Conservation (phyloP, 1,140 invertebrate genomes). For the Drosophila kohkoa region DNA sequence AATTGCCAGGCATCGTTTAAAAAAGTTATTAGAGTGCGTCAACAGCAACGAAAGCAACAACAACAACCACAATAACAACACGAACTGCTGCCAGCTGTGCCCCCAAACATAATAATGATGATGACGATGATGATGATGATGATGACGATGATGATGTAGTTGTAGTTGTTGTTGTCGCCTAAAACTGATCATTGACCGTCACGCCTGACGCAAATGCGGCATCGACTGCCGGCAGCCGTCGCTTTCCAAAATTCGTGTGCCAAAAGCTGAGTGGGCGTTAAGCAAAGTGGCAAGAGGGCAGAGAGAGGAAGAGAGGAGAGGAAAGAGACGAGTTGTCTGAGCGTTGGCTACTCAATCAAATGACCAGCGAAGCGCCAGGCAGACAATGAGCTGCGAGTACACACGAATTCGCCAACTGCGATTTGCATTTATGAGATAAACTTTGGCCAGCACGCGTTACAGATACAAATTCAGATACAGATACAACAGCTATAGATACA, state of each 20-base stretch:
- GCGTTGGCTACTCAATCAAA: conserved; percentile 50
- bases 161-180: conserved; percentile 43
- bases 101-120: not conserved
- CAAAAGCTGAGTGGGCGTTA: conserved; percentile 58
- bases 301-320: not conserved
- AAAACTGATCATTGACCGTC: conserved; percentile 81
- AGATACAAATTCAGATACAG: conserved; percentile 13
- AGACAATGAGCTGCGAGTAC: conserved; percentile 23
- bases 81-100: conserved; percentile 33
- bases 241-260: conserved; percentile 78
- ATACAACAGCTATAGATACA: conserved; percentile 12
- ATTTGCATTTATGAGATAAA: conserved; percentile 38
- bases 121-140: conserved; percentile 2
- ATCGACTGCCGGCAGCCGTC: conserved; percentile 28
- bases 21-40: conserved; percentile 80
- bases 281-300: not conserved
- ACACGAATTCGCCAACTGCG: conserved; percentile 14
- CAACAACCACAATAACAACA: conserved; percentile 18
- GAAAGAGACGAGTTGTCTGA: conserved; percentile 18
- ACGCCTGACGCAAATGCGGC: conserved; percentile 75
- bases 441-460: conserved; percentile 9
- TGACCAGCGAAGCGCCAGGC: conserved; percentile 43
- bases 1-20: conserved; percentile 62
- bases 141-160: conserved; percentile 28
- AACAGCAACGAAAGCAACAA: conserved; percentile 49